phyloP scores from a whole-genome alignment of 2,888 invertebrate species.

The Clitarchus hookeri region DNA sequence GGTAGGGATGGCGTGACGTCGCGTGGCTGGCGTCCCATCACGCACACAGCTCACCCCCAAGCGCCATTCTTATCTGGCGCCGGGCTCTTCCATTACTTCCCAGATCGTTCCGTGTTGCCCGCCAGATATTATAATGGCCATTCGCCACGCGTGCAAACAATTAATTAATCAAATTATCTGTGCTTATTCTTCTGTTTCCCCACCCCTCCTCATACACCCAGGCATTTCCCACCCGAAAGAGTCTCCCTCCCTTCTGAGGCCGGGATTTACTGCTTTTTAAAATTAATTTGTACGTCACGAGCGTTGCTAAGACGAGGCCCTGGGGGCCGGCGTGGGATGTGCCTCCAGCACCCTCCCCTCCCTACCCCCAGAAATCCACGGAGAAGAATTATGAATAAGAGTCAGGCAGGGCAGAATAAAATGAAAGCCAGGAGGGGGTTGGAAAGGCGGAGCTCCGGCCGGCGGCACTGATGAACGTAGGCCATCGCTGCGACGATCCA shows the following conservation, averaged over 20 bases:
- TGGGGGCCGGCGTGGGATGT: not conserved
- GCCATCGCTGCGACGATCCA: not conserved
- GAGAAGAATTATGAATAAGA: conserved; percentile 9
- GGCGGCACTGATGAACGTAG: not conserved
- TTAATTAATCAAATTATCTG: conserved; percentile 21
- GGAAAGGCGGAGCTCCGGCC: not conserved
- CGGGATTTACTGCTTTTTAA: conserved; percentile 23
- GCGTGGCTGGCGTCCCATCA: not conserved
- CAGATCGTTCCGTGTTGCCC: not conserved
- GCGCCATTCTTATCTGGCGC: not conserved
- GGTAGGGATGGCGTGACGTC: no score
- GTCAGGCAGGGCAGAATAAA: not conserved
- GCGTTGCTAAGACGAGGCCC: not conserved
- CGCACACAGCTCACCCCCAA: not conserved
- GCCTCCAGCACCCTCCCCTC: not conserved
- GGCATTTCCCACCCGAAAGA: no score
- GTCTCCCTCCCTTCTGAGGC: not conserved
- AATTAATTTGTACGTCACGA: conserved; percentile 24
- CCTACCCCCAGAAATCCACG: not conserved
- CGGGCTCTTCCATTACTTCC: not conserved
- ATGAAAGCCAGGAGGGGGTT: not conserved
- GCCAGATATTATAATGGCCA: conserved; percentile 14
- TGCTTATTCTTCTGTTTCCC: not conserved
- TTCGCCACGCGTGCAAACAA: conserved; percentile 24
- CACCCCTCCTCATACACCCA: not conserved